Base-by-base conservation (phyloP, 2,888 invertebrate species). In the Drosophila maculinotata region DNA sequence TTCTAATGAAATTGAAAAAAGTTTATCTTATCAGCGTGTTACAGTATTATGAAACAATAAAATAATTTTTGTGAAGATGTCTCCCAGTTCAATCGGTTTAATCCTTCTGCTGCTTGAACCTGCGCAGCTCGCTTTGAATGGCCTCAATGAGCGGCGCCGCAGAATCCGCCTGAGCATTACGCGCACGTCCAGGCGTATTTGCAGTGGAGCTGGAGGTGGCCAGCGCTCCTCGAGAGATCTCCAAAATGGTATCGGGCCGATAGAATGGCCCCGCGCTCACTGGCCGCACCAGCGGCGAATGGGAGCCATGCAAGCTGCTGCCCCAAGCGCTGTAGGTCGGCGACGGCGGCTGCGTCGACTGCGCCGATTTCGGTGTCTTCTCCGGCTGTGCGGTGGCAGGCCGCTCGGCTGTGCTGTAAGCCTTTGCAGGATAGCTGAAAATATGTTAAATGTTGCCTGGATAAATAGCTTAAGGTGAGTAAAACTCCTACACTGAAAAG, bases 61-160 rank as follows among this genome's bases (percentile, higher is more conserved):
- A 17, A 28, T 26, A 8, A 8, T 12, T 42, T 15, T 38, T 33
- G 44, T 41, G 15, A 17, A 23, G 26, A 36, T 38, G 33, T 59
- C 52, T 28, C 7, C 6, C 8, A 26, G 36, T 1, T 1, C 3
- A 10, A 8, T 26, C 31, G 2, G 10, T 1, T 39, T 58, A 78
- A 17, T 80, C 68, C n/a, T 76, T 64, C 41, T 90, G 88, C 14
- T 88, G 77, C 62, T 91, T 91, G 60, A 91, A 91, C 75, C 89
- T 90, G 78, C 89, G 89, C 52, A 92, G 63, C 62, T 97, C 97
- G 66, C 94, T 94, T 90, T 96, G 96, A 87, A 97, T 97, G 69
- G 97, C 96, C 39, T 95, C 94, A 79, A 97, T 97, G 23, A 97
- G 93, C 0, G 97, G 96, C 10, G 96, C 93, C 0, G 97, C 96